Evolutionary conservation across 2,888 invertebrate species (phyloP).

Genomic region (Gerosis bhagava): DNA sequence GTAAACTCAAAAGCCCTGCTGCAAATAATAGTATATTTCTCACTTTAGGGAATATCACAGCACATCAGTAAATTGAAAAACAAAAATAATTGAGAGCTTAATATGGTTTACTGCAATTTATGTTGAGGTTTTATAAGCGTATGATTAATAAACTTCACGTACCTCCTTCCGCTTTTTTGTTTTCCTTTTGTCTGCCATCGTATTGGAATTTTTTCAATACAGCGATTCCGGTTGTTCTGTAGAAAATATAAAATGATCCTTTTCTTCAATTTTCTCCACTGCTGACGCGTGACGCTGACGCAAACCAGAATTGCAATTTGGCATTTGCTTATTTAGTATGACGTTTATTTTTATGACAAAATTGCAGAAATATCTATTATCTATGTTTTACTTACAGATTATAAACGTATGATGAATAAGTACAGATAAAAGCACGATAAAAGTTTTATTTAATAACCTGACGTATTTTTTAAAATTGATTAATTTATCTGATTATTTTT

Average conservation of each 20-base stretch:
- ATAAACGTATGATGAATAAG: too few relatives aligned
- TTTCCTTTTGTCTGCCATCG: slow-evolving; percentile 77
- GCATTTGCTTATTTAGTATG: too few relatives aligned
- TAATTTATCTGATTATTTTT: too few relatives aligned
- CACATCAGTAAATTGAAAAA: slow-evolving; percentile 12
- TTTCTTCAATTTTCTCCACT: slow-evolving; percentile 18
- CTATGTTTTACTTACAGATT: too few relatives aligned
- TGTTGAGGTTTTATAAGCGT: not conserved
- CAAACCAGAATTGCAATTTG: slow-evolving; percentile 1
- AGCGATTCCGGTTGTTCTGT: slow-evolving; percentile 32
- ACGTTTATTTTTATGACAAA: too few relatives aligned
- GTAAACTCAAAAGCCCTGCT: too few relatives aligned
- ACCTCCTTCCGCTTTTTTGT: slow-evolving; percentile 77
- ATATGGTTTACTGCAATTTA: slow-evolving; percentile 7
- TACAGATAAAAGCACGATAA: too few relatives aligned
- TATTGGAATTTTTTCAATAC: slow-evolving; percentile 60
- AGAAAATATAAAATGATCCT: slow-evolving; percentile 4
- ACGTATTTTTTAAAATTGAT: too few relatives aligned
- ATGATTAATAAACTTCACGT: slow-evolving; percentile 34
- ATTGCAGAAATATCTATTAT: too few relatives aligned
- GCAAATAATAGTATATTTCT: too few relatives aligned
- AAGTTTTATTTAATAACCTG: too few relatives aligned
- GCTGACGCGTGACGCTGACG: slow-evolving; percentile 21
- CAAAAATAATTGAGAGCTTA: slow-evolving; percentile 4
- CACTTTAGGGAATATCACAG: too few relatives aligned